Evolutionary conservation across 2,888 invertebrate genomes (phyloP).

Genomic region (Lamproptera curius): DNA sequence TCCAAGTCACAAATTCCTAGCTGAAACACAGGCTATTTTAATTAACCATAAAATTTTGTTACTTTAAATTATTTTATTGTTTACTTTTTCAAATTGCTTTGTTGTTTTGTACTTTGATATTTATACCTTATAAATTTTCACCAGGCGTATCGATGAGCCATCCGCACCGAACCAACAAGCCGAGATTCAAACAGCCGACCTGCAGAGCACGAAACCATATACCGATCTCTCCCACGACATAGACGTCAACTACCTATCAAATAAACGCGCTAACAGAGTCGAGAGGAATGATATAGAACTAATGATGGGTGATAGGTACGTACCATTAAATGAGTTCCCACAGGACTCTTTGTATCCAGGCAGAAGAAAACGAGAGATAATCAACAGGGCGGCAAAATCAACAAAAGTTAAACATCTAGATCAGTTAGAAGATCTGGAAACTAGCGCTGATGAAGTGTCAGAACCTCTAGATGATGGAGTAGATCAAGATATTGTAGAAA

Average conservation of each 20-base stretch:
- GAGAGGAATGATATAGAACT: slow-evolving; percentile 51
- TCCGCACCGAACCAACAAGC: not conserved
- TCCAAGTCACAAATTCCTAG: no score
- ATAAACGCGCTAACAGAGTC: slow-evolving; percentile 38
- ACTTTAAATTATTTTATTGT: no score
- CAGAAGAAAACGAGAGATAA: slow-evolving; percentile 27
- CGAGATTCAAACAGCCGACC: not conserved
- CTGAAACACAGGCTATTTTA: no score
- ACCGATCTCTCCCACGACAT: slow-evolving; percentile 59
- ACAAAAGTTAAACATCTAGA: slow-evolving; percentile 7
- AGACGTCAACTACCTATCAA: slow-evolving; percentile 54
- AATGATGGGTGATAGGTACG: slow-evolving; percentile 38
- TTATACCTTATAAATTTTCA: no score
- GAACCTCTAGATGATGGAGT: not conserved
- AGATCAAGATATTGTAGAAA: no score
- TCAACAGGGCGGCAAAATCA: slow-evolving; percentile 20
- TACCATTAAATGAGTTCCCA: slow-evolving; percentile 40
- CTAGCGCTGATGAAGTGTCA: slow-evolving; percentile 1
- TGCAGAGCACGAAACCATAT: slow-evolving; percentile 26
- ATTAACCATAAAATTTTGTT: no score
- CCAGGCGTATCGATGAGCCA: not conserved
- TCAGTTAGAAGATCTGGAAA: slow-evolving; percentile 4
- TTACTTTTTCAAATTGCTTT: no score
- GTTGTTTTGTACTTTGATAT: no score
- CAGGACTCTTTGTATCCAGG: slow-evolving; percentile 1